phyloP scores from a whole-genome alignment of 2,113 vertebrate species.

The Sporophila hypoxantha region DNA sequence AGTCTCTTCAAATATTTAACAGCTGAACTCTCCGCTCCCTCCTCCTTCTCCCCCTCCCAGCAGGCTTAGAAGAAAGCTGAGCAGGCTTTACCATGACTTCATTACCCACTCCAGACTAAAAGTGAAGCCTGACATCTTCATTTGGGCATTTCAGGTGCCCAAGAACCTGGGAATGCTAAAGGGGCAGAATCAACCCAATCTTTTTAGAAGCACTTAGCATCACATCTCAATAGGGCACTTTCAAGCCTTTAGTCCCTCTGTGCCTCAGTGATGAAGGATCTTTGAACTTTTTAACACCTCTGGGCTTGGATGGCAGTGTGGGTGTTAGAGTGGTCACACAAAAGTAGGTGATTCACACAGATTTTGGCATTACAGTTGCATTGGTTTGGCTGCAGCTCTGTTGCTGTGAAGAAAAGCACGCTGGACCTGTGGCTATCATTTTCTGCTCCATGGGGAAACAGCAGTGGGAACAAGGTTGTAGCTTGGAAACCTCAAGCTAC shows the following conservation, averaged over 20 bases:
- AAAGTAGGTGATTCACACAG: background rate
- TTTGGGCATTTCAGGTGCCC: background rate
- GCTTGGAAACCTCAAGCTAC: background rate
- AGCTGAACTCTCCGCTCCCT: conserved; percentile 15
- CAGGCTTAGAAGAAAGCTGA: background rate
- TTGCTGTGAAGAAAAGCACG: background rate
- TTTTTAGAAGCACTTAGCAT: background rate
- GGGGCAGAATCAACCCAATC: background rate
- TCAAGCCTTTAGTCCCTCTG: background rate
- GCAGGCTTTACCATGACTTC: background rate
- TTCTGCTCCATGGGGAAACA: background rate
- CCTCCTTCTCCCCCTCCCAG: background rate
- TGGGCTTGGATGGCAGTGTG: background rate
- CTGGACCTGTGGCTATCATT: background rate
- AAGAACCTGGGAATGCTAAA: background rate
- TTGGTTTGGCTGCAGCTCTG: background rate
- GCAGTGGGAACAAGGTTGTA: background rate
- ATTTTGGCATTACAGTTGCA: background rate
- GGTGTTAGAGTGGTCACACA: background rate
- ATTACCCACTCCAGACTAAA: background rate
- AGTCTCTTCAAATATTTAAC: background rate
- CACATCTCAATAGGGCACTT: background rate
- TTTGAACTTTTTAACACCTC: background rate
- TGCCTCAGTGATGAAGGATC: background rate
- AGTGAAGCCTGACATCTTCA: background rate